Percentiles rank a stretch among this genome's conserved stretches.
Conservation (phyloP, 2,888 invertebrate genomes). For the Sinotaia quadrata region DNA sequence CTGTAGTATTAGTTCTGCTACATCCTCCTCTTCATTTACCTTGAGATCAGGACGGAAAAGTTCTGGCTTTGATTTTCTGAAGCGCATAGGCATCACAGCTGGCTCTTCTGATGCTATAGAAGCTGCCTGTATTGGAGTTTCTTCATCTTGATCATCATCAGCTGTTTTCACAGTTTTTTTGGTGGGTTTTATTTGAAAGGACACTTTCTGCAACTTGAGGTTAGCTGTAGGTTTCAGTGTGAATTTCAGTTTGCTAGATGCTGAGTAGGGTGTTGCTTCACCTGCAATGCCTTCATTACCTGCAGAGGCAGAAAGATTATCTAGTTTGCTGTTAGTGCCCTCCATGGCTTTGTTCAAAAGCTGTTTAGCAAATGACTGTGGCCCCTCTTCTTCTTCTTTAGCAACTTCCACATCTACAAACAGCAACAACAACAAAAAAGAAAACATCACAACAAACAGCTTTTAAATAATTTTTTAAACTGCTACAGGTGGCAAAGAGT, state of each 20-base stretch:
- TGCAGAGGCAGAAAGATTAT: not conserved
- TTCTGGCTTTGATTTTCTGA: constrained; percentile 41
- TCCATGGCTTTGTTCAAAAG: constrained; percentile 25
- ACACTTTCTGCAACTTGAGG: constrained; percentile 24
- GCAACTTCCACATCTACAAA: too few species aligned
- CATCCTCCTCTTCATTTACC: constrained; percentile 12
- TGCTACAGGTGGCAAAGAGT: not conserved
- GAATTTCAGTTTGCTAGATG: constrained; percentile 21
- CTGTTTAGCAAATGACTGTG: constrained; percentile 29
- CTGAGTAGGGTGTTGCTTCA: constrained; percentile 1
- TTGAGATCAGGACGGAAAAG: constrained; percentile 37
- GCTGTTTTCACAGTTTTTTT: constrained; percentile 26
- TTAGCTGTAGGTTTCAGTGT: constrained; percentile 18
- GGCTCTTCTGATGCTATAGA: constrained; percentile 20
- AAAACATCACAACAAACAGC: not conserved
- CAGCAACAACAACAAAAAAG: too few species aligned
- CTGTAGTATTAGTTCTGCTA: not conserved
- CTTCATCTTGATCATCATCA: constrained; percentile 29
- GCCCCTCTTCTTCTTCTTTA: constrained; percentile 9
- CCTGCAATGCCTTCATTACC: constrained; percentile 13
- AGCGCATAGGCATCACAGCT: constrained; percentile 33
- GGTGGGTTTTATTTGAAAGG: constrained; percentile 28
- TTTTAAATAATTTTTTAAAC: not conserved
- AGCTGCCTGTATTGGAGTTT: constrained; percentile 11
- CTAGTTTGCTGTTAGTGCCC: constrained; percentile 3